Evolutionary conservation across 2,888 invertebrate genomes (phyloP).

Genomic region (Drosophila ezoana): DNA sequence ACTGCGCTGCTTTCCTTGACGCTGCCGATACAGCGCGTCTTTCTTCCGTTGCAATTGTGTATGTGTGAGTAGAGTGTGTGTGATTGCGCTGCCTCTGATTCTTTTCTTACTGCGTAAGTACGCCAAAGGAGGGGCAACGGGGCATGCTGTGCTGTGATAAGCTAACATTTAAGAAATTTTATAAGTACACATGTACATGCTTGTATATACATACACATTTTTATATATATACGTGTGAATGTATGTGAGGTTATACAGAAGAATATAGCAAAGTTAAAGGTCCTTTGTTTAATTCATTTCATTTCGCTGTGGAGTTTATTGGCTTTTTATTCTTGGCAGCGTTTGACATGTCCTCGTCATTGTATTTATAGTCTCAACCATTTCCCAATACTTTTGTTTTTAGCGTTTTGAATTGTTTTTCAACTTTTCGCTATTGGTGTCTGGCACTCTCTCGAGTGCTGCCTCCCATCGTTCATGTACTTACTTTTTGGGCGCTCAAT

Average conservation of each 20-base stretch:
- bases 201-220: background rate
- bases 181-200: slow-evolving; percentile 4
- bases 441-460: background rate
- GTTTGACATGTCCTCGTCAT: slow-evolving; percentile 30
- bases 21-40: slow-evolving; percentile 32
- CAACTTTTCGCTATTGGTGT: slow-evolving; percentile 23
- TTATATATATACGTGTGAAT: background rate
- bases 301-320: slow-evolving; percentile 16
- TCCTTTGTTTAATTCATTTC: slow-evolving; percentile 16
- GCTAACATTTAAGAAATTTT: slow-evolving; percentile 40
- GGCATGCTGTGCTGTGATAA: slow-evolving; percentile 53
- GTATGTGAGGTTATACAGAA: slow-evolving; percentile 14
- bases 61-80: slow-evolving; percentile 17
- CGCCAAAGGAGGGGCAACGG: slow-evolving; percentile 22
- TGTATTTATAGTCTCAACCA: slow-evolving; percentile 61
- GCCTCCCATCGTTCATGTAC: slow-evolving; percentile 29
- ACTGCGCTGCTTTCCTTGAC: slow-evolving; percentile 44
- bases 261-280: background rate
- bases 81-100: slow-evolving; percentile 33
- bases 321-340: slow-evolving; percentile 45
- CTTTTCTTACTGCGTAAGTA: slow-evolving; percentile 43
- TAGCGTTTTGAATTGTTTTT: slow-evolving; percentile 31
- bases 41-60: slow-evolving; percentile 40
- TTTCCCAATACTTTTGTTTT: slow-evolving; percentile 42
- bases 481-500: slow-evolving; percentile 38